A percentile compares a stretch with the other conserved stretches of the same genome.
These are phyloP conservation scores for Dendroctonus valens DNA, from an alignment of 1,140 invertebrate genomes.

Conservation along the genomic window DNA sequence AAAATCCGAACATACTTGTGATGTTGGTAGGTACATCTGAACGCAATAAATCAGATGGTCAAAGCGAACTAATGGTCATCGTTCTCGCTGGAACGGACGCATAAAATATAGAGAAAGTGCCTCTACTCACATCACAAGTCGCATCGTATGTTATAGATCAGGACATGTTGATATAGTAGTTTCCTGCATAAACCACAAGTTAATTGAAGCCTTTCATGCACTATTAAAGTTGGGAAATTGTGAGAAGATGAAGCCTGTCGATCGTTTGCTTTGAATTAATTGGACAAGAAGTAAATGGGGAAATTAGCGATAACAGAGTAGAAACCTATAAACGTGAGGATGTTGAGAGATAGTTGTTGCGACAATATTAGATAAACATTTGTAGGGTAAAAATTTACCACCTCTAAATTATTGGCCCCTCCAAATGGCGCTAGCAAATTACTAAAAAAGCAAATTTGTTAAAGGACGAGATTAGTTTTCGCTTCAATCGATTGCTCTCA, in stretches of 20 bases:
- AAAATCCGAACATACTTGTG: conserved; percentile 19
- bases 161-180: conserved; percentile 26
- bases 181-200: conserved; percentile 27
- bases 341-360: too few species aligned
- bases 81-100: conserved; percentile 31
- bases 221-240: conserved; percentile 21
- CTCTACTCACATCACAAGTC: conserved; percentile 43
- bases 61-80: conserved; percentile 40
- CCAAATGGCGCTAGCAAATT: too few species aligned
- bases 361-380: too few species aligned
- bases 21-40: conserved; percentile 9
- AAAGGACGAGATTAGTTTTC: too few species aligned
- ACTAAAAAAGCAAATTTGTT: too few species aligned
- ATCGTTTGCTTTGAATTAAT: conserved; percentile 15
- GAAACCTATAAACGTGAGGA: too few species aligned
- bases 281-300: conserved; percentile 1
- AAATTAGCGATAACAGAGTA: too few species aligned
- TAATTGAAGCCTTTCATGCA: conserved; percentile 28
- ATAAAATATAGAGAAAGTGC: conserved; percentile 41
- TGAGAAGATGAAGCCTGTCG: conserved; percentile 19
- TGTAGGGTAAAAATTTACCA: too few species aligned
- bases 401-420: too few species aligned
- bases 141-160: conserved; percentile 42
- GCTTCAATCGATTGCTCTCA: too few species aligned
- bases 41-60: conserved; percentile 28